Evolutionary conservation across 2,797 vertebrate species (phyloP).

Genomic region (Aldrovandia affinis): DNA sequence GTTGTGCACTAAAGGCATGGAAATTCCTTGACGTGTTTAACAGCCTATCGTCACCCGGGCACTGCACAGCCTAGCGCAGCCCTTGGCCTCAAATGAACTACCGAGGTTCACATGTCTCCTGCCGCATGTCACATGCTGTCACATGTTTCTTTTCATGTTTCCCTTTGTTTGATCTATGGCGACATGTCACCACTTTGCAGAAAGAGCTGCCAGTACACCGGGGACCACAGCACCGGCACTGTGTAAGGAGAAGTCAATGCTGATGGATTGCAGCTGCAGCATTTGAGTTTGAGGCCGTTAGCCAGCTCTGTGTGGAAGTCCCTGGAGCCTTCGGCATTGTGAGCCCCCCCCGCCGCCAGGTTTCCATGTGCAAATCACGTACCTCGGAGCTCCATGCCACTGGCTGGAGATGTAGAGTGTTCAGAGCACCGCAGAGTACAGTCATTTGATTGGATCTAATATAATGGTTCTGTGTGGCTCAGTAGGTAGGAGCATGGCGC

Average conservation of each 20-base stretch:
- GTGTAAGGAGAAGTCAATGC: constrained; percentile 21
- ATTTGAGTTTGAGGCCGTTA: constrained; percentile 31
- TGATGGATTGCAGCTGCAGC: constrained; percentile 28
- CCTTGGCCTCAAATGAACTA: constrained; percentile 20
- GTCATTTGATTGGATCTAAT: constrained; percentile 2
- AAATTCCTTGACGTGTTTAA: neutral
- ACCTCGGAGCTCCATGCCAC: neutral
- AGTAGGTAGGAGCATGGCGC: too few species aligned
- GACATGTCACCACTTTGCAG: constrained; percentile 28
- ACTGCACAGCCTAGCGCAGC: neutral
- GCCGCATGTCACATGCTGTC: constrained; percentile 18
- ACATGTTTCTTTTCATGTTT: constrained; percentile 22
- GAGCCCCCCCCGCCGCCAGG: neutral
- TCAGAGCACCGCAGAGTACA: neutral
- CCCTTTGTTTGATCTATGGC: constrained; percentile 30
- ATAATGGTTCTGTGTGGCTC: neutral
- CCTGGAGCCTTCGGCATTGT: constrained; percentile 8
- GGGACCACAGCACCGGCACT: constrained; percentile 26
- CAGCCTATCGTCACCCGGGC: neutral
- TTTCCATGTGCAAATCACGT: constrained; percentile 1
- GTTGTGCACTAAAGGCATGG: constrained; percentile 2
- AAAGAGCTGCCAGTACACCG: constrained; percentile 21
- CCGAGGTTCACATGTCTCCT: constrained; percentile 6
- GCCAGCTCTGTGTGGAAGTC: constrained; percentile 20
- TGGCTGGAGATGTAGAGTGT: neutral